A percentile compares a stretch with the other conserved stretches of the same genome.
Evolutionary conservation across 2,797 vertebrate genomes (phyloP).

Genomic region (Gallirallus australis): DNA sequence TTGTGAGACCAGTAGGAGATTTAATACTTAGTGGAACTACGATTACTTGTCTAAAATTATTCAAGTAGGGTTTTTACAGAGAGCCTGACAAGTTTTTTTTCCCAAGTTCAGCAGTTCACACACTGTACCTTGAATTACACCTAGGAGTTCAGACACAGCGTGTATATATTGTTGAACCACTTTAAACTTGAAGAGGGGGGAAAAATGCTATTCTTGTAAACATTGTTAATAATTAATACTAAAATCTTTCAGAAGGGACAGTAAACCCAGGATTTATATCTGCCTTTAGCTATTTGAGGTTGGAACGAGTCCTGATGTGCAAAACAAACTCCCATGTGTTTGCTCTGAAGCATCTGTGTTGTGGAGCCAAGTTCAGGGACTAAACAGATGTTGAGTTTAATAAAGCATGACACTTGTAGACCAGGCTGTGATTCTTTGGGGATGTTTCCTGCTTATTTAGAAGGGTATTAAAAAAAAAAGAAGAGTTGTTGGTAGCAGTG

Average conservation of each 20-base stretch:
- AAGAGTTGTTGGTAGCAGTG: neutral
- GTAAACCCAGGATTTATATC: neutral
- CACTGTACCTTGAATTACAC: neutral
- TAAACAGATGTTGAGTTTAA: neutral
- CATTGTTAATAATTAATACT: neutral
- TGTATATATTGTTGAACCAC: neutral
- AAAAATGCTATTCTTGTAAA: neutral
- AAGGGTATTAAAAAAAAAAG: neutral
- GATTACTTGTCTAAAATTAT: neutral
- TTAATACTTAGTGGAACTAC: neutral
- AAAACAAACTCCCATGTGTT: neutral
- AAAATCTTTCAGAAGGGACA: neutral
- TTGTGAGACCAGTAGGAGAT: neutral
- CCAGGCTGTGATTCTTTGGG: neutral
- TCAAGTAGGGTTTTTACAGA: neutral
- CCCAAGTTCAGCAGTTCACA: fast-evolving
- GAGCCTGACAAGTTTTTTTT: neutral
- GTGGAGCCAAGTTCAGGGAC: neutral
- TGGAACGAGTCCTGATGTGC: neutral
- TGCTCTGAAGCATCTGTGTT: neutral
- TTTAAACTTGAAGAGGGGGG: neutral
- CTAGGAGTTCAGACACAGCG: neutral
- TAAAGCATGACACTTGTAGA: neutral
- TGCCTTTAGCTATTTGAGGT: neutral
- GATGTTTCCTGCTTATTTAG: neutral